Evolutionary conservation across 2,888 invertebrate genomes (phyloP), one percentile per base, ranked within the genome.

Genomic region (Agelastica alni): DNA sequence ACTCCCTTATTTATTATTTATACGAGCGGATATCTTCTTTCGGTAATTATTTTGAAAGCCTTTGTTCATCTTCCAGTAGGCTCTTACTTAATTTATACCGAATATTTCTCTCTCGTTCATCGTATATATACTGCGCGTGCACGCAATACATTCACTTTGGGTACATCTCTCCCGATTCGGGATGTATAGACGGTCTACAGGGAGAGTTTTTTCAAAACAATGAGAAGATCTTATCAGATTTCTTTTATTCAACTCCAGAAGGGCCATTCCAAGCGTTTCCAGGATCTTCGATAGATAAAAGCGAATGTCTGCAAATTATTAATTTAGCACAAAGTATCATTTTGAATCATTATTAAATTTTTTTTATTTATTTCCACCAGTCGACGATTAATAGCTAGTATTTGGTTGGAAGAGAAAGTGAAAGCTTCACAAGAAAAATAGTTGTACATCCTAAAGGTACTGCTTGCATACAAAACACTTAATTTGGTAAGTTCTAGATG

Each of bases 11-110:
- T 66, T 70, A 70, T 71, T 71, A 71, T 71, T 70, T 70, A 71
- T 59, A 63, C 62, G 51, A 61, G 53, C 59, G 63, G 60, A 56
- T 54, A 62, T 69, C 68, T 69, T 69, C 67, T 69, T 67, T 70
- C 63, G 65, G 69, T 70, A 70, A 71, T 71, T 71, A 71, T 70
- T 69, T 68, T 70, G 70, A 70, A 66, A 71, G 71, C 70, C 66
- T 70, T 67, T 69, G 69, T 68, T 67, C 69, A 63, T 65, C 67
- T 64, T 59, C 59, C 54, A 49, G 42, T 32, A 13, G 57, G 61
- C 64, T 67, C 59, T 62, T 69, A 68, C 63, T 69, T 69, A 69
- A 70, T 70, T 70, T 69, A 69, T 66, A 64, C 49, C 51, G 9
- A 59, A 58, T 62, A 56, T 58, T 59, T 42, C 41, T 49, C 41